phyloP scores from a whole-genome alignment of 2,888 invertebrate genomes.

The Chymomyza procnemis region DNA sequence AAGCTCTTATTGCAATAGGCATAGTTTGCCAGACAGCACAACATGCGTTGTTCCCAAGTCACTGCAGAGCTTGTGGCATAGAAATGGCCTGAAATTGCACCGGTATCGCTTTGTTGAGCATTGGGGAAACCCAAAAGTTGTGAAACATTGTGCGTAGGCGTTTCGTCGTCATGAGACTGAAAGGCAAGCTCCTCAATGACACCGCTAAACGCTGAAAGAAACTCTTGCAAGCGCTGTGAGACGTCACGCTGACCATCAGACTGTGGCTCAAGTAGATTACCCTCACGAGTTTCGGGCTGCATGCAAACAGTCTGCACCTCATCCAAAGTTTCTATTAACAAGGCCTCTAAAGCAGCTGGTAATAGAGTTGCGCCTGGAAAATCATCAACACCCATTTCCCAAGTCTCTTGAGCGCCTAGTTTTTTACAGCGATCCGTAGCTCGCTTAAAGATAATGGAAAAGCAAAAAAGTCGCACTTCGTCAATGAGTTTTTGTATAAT shows the following conservation, averaged over 20 bases:
- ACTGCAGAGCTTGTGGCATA: constrained; percentile 69
- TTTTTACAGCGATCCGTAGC: constrained; percentile 88
- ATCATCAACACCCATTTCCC: constrained; percentile 91
- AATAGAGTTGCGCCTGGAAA: constrained; percentile 90
- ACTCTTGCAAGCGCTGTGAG: constrained; percentile 80
- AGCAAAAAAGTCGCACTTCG: constrained; percentile 91
- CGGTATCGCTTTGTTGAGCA: constrained; percentile 67
- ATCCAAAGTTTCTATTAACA: constrained; percentile 86
- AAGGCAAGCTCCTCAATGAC: constrained; percentile 87
- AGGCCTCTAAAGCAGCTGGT: constrained; percentile 86
- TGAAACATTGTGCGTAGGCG: constrained; percentile 80
- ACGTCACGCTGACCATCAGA: constrained; percentile 78
- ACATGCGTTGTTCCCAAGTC: constrained; percentile 88
- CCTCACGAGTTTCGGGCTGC: constrained; percentile 82
- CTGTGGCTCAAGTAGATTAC: constrained; percentile 78
- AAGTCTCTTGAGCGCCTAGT: constrained; percentile 87
- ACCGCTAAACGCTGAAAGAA: constrained; percentile 82
- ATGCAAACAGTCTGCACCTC: constrained; percentile 85
- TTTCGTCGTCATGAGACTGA: constrained; percentile 82
- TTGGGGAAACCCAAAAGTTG: constrained; percentile 83
- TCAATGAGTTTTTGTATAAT: constrained; percentile 91
- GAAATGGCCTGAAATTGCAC: constrained; percentile 60
- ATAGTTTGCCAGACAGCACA: constrained; percentile 93
- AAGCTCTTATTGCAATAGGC: constrained; percentile 88
- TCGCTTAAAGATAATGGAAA: constrained; percentile 90